A percentile compares a stretch with the other conserved stretches of the same genome.
phyloP scores from a whole-genome alignment of 2,113 vertebrate species.

The Notarius quadriscutis region DNA sequence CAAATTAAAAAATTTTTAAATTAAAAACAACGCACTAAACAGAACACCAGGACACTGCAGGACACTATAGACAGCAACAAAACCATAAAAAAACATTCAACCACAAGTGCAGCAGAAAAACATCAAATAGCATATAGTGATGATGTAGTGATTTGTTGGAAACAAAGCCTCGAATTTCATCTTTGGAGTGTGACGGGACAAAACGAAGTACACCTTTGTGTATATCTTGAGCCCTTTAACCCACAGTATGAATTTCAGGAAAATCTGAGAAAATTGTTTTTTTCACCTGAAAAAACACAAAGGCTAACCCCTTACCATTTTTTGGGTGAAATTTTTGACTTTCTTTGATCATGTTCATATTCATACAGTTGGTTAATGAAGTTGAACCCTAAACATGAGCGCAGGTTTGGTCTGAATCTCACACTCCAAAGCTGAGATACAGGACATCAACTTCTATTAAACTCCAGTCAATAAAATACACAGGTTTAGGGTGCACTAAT shows the following conservation, averaged over 20 bases:
- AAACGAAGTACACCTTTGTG: not conserved
- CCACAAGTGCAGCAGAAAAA: too few relatives aligned
- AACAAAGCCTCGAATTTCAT: not conserved
- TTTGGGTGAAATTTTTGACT: not conserved
- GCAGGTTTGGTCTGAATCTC: not conserved
- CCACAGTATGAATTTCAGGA: not conserved
- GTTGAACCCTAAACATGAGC: not conserved
- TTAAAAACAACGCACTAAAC: too few relatives aligned
- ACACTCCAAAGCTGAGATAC: not conserved
- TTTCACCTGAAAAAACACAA: not conserved
- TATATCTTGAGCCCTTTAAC: not conserved
- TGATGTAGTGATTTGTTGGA: not conserved
- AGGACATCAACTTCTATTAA: not conserved
- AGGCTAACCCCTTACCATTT: not conserved
- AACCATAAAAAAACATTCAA: too few relatives aligned
- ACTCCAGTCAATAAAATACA: not conserved
- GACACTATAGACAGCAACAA: too few relatives aligned
- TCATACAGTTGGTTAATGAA: not conserved
- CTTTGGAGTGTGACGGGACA: not conserved
- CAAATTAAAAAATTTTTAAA: too few relatives aligned
- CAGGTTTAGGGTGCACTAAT: not conserved
- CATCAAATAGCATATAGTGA: too few relatives aligned
- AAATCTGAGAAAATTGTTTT: not conserved
- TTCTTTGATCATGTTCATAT: not conserved
- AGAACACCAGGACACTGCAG: too few relatives aligned